A percentile compares a stretch with the other conserved stretches of the same genome.
These are phyloP conservation scores for Furcula furcula DNA, from an alignment of 2,888 invertebrate genomes.

Conservation along the genomic window DNA sequence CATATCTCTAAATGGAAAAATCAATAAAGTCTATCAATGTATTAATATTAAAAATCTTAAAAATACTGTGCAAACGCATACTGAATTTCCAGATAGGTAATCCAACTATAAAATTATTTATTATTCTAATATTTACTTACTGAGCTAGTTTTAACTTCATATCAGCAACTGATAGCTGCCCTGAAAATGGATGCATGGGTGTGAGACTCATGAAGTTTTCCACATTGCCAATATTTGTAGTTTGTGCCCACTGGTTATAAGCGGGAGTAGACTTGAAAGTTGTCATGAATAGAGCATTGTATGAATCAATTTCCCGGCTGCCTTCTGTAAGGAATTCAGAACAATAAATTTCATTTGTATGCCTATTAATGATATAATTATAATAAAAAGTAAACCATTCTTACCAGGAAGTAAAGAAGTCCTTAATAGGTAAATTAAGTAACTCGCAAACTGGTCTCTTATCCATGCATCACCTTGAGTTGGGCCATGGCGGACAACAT, in stretches of 20 bases:
- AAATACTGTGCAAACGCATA: too few species aligned
- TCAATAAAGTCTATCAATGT: too few species aligned
- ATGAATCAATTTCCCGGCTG: conserved; percentile 92
- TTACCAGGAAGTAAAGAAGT: conserved; percentile 88
- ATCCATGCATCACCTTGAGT: conserved; percentile 98
- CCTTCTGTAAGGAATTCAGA: conserved; percentile 82
- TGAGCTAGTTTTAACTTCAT: conserved; percentile 95
- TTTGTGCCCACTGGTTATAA: conserved; percentile 90
- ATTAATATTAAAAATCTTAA: too few species aligned
- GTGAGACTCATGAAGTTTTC: conserved; percentile 86
- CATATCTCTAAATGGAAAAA: too few species aligned
- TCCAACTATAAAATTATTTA: not conserved
- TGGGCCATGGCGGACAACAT: conserved; percentile 87
- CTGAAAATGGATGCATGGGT: conserved; percentile 96
- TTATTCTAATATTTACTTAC: conserved; percentile 84
- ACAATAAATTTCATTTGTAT: not conserved
- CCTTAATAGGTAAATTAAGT: conserved; percentile 89
- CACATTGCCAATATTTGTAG: conserved; percentile 81
- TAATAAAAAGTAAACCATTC: conserved; percentile 4
- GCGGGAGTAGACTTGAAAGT: conserved; percentile 95
- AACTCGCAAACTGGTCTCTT: conserved; percentile 94
- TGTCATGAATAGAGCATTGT: conserved; percentile 90
- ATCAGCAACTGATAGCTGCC: conserved; percentile 96
- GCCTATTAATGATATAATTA: not conserved
- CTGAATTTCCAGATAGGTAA: too few species aligned